Evolutionary conservation across 2,113 vertebrate species (phyloP).

Genomic region (Cyprinodon variegatus): DNA sequence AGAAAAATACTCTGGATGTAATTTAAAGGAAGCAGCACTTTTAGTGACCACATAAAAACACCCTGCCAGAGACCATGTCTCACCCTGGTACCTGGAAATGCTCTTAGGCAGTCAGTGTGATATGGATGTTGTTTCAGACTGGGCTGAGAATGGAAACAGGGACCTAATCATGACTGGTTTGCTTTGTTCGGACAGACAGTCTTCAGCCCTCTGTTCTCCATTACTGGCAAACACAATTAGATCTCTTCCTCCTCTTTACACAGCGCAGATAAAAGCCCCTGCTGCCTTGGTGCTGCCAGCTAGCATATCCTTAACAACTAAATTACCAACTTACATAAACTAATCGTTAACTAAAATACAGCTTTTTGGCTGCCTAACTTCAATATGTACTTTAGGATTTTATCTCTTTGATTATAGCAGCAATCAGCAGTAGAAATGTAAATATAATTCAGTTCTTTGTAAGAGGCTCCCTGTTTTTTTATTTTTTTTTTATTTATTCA

Average conservation of each 20-base stretch:
- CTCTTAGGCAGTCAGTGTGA: slow-evolving; percentile 52
- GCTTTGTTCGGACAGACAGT: slow-evolving; percentile 68
- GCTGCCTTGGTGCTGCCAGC: slow-evolving; percentile 36
- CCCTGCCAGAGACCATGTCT: slow-evolving; percentile 20
- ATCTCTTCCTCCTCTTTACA: slow-evolving; percentile 62
- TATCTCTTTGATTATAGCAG: neutral
- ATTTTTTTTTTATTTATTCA: neutral
- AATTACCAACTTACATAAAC: slow-evolving; percentile 26
- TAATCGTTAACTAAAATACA: slow-evolving; percentile 28
- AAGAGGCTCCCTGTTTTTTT: no score
- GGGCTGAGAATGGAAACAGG: slow-evolving; percentile 64
- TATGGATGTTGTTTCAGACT: slow-evolving; percentile 32
- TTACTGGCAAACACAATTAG: slow-evolving; percentile 79
- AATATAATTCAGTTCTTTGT: neutral
- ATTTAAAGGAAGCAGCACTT: slow-evolving; percentile 67
- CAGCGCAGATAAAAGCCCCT: slow-evolving; percentile 49
- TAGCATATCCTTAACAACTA: slow-evolving; percentile 30
- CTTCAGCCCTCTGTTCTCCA: slow-evolving; percentile 64
- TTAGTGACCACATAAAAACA: slow-evolving; percentile 53
- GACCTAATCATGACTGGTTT: slow-evolving; percentile 70
- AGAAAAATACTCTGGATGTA: slow-evolving; percentile 52
- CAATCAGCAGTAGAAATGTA: neutral
- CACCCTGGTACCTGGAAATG: slow-evolving; percentile 46
- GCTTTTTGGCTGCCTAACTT: slow-evolving; percentile 17
- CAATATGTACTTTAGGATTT: slow-evolving; percentile 1